Percentiles rank a stretch among this genome's conserved stretches.
These are phyloP conservation scores for Cairina moschata DNA, from an alignment of 2,113 vertebrate genomes.

Conservation along the genomic window DNA sequence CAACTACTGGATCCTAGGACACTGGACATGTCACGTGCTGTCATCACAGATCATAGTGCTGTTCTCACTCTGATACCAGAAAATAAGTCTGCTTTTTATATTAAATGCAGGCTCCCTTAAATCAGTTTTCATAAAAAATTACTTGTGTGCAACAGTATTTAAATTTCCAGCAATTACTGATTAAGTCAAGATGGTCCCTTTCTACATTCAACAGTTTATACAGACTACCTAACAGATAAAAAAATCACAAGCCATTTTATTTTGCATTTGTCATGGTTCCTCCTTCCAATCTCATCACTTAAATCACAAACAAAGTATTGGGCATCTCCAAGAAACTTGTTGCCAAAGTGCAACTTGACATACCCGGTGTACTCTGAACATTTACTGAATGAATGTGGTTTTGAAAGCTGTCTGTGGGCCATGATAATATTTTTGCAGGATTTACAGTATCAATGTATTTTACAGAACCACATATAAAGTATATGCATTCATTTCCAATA, in stretches of 20 bases:
- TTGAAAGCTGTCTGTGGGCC: neutral
- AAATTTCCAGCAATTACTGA: slow-evolving; percentile 66
- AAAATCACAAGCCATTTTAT: neutral
- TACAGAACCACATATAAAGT: neutral
- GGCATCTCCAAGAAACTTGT: neutral
- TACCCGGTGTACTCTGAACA: neutral
- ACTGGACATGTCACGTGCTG: slow-evolving; percentile 74
- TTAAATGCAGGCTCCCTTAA: slow-evolving; percentile 60
- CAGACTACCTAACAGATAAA: neutral
- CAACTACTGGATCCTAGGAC: slow-evolving; percentile 70
- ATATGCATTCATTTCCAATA: neutral
- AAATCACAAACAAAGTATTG: neutral
- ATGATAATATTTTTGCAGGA: neutral
- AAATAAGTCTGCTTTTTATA: slow-evolving; percentile 66
- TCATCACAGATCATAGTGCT: slow-evolving; percentile 78
- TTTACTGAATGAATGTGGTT: neutral
- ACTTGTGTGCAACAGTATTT: slow-evolving; percentile 47
- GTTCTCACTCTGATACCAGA: slow-evolving; percentile 80
- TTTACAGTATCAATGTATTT: neutral
- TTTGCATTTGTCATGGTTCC: neutral
- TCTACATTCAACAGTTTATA: neutral
- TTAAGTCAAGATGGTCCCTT: slow-evolving; percentile 59
- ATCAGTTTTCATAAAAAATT: slow-evolving; percentile 70
- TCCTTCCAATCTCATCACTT: neutral
- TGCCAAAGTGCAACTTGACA: neutral